Conservation (phyloP, 2,113 vertebrate genomes). For the Rhinichthys klamathensis region DNA sequence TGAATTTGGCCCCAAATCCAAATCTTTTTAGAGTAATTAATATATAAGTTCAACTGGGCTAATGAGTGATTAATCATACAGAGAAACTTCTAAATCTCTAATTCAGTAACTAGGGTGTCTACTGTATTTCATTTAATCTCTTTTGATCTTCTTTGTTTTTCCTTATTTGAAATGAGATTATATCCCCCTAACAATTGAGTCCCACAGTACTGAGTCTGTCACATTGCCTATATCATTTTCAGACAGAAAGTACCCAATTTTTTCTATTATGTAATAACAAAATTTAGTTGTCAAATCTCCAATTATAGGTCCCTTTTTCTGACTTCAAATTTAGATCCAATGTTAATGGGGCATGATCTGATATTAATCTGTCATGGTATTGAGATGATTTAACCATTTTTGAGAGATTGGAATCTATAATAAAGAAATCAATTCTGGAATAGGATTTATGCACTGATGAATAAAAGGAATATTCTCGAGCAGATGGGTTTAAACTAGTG, state of each 20-base stretch:
- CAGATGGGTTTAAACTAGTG: too few species aligned
- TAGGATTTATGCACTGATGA: too few species aligned
- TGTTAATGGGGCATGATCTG: too few species aligned
- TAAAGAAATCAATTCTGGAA: too few species aligned
- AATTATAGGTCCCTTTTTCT: too few species aligned
- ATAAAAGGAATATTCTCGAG: too few species aligned
- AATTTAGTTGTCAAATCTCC: too few species aligned
- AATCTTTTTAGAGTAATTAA: not conserved
- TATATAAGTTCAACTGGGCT: not conserved
- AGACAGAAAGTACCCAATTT: not conserved
- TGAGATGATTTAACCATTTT: too few species aligned
- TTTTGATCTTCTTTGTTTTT: not conserved
- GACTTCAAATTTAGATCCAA: too few species aligned
- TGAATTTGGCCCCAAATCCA: not conserved
- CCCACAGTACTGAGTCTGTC: not conserved
- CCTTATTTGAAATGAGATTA: not conserved
- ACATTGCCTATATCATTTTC: not conserved
- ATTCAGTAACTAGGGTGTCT: not conserved
- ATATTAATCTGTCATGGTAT: too few species aligned
- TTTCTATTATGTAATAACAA: not conserved
- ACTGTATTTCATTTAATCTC: not conserved
- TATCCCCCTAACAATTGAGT: not conserved
- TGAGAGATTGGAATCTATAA: too few species aligned
- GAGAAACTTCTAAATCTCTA: too few species aligned
- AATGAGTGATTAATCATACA: not conserved